Percentiles rank a stretch among this genome's conserved stretches.
Conservation (phyloP, 2,888 invertebrate species). For the Coleophora deauratella region DNA sequence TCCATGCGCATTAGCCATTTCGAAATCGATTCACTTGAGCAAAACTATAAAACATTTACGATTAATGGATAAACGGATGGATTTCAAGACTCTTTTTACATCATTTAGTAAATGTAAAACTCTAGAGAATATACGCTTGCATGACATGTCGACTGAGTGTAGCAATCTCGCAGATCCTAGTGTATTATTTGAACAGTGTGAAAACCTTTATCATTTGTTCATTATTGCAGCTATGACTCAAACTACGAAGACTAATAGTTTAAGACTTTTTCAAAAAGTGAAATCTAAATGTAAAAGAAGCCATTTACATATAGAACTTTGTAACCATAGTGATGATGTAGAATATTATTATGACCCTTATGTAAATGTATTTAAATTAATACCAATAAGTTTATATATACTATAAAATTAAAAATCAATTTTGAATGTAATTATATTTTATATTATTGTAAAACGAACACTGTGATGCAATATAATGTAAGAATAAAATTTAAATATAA, state of each 20-base stretch:
- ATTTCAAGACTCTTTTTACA: conserved; percentile 37
- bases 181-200: conserved; percentile 36
- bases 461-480: too few species aligned
- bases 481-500: background rate
- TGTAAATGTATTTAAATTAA: conserved; percentile 39
- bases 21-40: conserved; percentile 33
- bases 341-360: conserved; percentile 36
- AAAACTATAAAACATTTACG: conserved; percentile 44
- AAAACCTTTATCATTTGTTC: conserved; percentile 39
- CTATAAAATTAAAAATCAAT: conserved; percentile 15
- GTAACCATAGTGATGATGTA: conserved; percentile 15
- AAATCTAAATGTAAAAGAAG: conserved; percentile 27
- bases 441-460: too few species aligned
- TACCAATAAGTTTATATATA: conserved; percentile 30
- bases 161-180: conserved; percentile 32
- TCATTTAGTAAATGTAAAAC: conserved; percentile 38
- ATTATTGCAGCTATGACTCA: conserved; percentile 32
- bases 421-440: too few species aligned
- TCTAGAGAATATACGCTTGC: conserved; percentile 47
- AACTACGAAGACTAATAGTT: conserved; percentile 20
- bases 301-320: conserved; percentile 29
- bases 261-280: conserved; percentile 29
- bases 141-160: conserved; percentile 24
- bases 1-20: conserved; percentile 27
- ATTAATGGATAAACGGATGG: conserved; percentile 36